These are phyloP conservation scores for Drosophila meridiana DNA, from an alignment of 2,888 invertebrate genomes.

Conservation along the genomic window DNA sequence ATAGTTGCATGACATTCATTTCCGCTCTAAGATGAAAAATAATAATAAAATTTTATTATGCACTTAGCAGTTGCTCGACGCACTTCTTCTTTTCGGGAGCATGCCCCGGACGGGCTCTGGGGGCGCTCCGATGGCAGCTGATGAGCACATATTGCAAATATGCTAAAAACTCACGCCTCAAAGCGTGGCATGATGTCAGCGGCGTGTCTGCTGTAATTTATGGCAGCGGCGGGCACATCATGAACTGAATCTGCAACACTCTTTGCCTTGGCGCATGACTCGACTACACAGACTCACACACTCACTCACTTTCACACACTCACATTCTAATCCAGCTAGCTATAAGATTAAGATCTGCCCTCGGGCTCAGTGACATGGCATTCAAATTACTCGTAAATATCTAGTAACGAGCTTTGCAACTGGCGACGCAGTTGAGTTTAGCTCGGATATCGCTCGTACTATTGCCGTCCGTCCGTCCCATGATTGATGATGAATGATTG, in stretches of 20 bases:
- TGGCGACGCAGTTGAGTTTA: slow-evolving; percentile 1
- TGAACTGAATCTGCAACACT: slow-evolving; percentile 35
- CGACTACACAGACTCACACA: slow-evolving; percentile 4
- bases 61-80: slow-evolving; percentile 64
- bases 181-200: slow-evolving; percentile 44
- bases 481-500: slow-evolving; percentile 79
- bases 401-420: slow-evolving; percentile 28
- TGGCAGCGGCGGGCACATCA: slow-evolving; percentile 40
- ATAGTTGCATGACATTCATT: slow-evolving; percentile 61
- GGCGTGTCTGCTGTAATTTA: slow-evolving; percentile 57
- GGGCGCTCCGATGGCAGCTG: not conserved
- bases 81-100: slow-evolving; percentile 3
- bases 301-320: not conserved
- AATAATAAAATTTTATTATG: slow-evolving; percentile 76
- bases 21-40: slow-evolving; percentile 63
- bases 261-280: slow-evolving; percentile 33
- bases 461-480: slow-evolving; percentile 17
- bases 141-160: slow-evolving; percentile 30
- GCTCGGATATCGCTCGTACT: slow-evolving; percentile 3
- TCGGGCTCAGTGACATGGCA: slow-evolving; percentile 29
- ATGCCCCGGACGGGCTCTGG: slow-evolving; percentile 35
- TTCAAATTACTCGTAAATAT: slow-evolving; percentile 64
- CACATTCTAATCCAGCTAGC: not conserved
- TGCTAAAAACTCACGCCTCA: slow-evolving; percentile 28
- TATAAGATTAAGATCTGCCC: slow-evolving; percentile 29